Base-by-base conservation (phyloP, 1,140 invertebrate species). In the Ostrea edulis region DNA sequence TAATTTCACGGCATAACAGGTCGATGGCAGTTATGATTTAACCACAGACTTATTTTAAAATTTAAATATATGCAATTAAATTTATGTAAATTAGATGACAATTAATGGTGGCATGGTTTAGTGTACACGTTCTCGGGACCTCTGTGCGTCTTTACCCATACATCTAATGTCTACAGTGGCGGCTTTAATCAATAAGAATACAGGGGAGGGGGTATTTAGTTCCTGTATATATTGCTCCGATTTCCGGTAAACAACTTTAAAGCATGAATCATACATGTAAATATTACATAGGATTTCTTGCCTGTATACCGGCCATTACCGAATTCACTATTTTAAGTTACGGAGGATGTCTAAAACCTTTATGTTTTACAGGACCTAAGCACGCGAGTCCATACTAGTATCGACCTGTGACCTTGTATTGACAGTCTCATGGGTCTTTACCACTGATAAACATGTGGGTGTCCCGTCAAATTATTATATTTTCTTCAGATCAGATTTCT, bases 1-100 rank as follows among this genome's bases (percentile, higher is more conserved):
- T 62, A 62, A 62, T 62, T n/a, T 62, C 55, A 62, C 55, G n/a
- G 55, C 55, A 62, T 3, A 55, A 55, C 54, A 62, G n/a, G 3
- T 62, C 55, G 55, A n/a, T 62, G 68, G 14, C 22, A 77, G 22
- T 35, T 29, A 62, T 62, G 12, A 17, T 35, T 14, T 77, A 14
- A 77, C 68, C 68, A 35, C 68, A 35, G 29, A 29, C 14, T 14
- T 25, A 77, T 29, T 29, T 35, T 35, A 35, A 44, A 77, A 29
- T 77, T 77, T 20, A 35, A 77, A 77, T 77, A 35, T 77, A 25
- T 29, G 25, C 25, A 77, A 77, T 77, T 77, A 29, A 25, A 77
- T 77, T 29, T 77, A 77, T 77, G 68, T 77, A 29, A 77, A 77
- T 77, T 77, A 77, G 68, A 77, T 77, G 12, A 77, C 12, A 29